Evolutionary conservation across 2,888 invertebrate species (phyloP), one percentile per base, ranked within the genome.

Genomic region (Malacosoma neustria): DNA sequence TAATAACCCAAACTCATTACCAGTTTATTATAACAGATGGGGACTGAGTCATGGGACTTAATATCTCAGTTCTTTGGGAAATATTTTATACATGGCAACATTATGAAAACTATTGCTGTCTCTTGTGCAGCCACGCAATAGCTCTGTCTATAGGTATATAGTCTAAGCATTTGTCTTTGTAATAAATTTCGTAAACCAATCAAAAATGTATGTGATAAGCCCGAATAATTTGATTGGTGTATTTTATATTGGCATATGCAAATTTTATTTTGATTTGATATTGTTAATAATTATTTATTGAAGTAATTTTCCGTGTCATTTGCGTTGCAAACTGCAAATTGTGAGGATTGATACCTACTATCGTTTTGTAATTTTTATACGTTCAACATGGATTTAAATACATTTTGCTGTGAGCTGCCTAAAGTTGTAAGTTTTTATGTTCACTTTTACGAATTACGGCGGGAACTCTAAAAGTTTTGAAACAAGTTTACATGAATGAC

Each of bases 351-450:
- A n/a, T n/a, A n/a, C n/a, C n/a, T n/a, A n/a, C n/a, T n/a, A n/a
- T n/a, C n/a, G n/a, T n/a, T n/a, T n/a, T n/a, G n/a, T n/a, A n/a
- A n/a, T n/a, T n/a, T n/a, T n/a, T n/a, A n/a, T n/a, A n/a, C n/a
- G n/a, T n/a, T n/a, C n/a, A n/a, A 35, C 3, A 29, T 73, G 75
- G 64, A 67, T 43, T 43, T 74, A 13, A 56, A 73, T 40, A 50
- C 51, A 22, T 89, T 88, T 62, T 90, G 87, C 54, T 72, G 69
- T 39, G 60, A 68, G 39, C 55, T 90, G 39, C 90, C 90, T 1
- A 90, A 90, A 87, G 67, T 89, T 49, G 90, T 89, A 64, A 74
- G 87, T 80, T 22, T 7, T 5, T 7, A 7, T 4, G 5, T 4
- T 5, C 6, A 5, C 9, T 22, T 9, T 4, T 22, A n/a, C n/a